These are phyloP conservation scores for Brachyalestes nurse DNA, from an alignment of 2,797 vertebrate genomes.

Conservation along the genomic window DNA sequence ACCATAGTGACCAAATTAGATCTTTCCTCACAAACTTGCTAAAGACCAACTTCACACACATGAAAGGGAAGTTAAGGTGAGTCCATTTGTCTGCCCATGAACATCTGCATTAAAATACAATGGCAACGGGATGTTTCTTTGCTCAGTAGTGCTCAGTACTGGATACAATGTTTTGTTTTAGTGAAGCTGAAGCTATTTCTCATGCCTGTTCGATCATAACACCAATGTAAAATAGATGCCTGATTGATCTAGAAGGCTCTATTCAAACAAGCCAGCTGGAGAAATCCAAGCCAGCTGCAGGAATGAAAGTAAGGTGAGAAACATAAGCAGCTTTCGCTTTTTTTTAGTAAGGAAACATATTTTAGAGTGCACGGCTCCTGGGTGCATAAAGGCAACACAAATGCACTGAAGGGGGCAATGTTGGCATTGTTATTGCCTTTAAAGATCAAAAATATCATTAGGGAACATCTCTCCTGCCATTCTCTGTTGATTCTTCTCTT, in stretches of 20 bases:
- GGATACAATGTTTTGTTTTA: background rate
- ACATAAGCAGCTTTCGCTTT: background rate
- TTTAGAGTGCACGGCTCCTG: constrained; percentile 25
- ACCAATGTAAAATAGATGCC: background rate
- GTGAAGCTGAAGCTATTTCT: background rate
- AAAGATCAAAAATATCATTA: constrained; percentile 60
- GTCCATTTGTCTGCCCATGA: background rate
- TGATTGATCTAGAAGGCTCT: background rate
- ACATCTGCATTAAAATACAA: background rate
- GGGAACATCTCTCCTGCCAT: constrained; percentile 62
- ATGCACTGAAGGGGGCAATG: constrained; percentile 62
- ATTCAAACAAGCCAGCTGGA: background rate
- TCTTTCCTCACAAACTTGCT: background rate
- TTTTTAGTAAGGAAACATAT: constrained; percentile 10
- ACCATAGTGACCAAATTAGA: background rate
- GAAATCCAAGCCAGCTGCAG: background rate
- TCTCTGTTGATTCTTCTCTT: constrained; percentile 59
- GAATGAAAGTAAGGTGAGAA: constrained; percentile 7
- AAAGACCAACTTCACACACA: background rate
- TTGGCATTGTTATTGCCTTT: constrained; percentile 57
- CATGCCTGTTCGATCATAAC: background rate
- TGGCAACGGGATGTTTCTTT: background rate
- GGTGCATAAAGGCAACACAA: constrained; percentile 39
- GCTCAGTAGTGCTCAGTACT: background rate
- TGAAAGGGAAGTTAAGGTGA: background rate